These are phyloP conservation scores for Anguilla obscura DNA, from an alignment of 2,797 vertebrate genomes.

Conservation along the genomic window DNA sequence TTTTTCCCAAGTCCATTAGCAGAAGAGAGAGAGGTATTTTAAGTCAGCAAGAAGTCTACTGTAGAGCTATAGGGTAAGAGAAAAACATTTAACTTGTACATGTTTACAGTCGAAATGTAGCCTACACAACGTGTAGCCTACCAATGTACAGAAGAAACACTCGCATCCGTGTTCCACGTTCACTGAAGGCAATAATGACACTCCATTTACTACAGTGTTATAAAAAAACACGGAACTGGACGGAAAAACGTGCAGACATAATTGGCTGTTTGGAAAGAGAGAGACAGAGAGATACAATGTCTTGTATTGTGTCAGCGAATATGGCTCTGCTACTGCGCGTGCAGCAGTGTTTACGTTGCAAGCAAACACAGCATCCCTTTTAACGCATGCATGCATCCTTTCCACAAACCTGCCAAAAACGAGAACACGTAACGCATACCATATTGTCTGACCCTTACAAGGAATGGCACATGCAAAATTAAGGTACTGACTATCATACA, in stretches of 20 bases:
- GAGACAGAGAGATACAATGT: slow-evolving; percentile 17
- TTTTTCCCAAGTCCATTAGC: background rate
- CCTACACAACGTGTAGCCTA: slow-evolving; percentile 44
- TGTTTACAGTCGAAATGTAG: slow-evolving; percentile 60
- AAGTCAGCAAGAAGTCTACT: background rate
- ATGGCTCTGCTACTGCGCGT: slow-evolving; percentile 24
- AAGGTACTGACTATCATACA: background rate
- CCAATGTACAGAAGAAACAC: slow-evolving; percentile 65
- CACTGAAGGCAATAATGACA: background rate
- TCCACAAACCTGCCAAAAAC: slow-evolving; percentile 25
- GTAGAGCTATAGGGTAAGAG: background rate
- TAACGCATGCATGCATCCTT: slow-evolving; percentile 4
- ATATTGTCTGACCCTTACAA: background rate
- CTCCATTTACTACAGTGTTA: background rate
- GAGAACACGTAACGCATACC: slow-evolving; percentile 24
- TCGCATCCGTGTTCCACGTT: slow-evolving; percentile 16
- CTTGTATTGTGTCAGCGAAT: slow-evolving; percentile 10
- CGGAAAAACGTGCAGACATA: background rate
- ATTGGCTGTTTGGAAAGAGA: background rate
- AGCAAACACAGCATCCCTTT: slow-evolving; percentile 8
- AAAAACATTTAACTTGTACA: background rate
- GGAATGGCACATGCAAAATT: background rate
- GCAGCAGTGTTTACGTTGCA: slow-evolving; percentile 23
- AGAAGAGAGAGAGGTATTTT: background rate
- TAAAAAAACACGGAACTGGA: background rate